Evolutionary conservation across 2,113 vertebrate species (phyloP).

Genomic region (Ovibos moschatus): DNA sequence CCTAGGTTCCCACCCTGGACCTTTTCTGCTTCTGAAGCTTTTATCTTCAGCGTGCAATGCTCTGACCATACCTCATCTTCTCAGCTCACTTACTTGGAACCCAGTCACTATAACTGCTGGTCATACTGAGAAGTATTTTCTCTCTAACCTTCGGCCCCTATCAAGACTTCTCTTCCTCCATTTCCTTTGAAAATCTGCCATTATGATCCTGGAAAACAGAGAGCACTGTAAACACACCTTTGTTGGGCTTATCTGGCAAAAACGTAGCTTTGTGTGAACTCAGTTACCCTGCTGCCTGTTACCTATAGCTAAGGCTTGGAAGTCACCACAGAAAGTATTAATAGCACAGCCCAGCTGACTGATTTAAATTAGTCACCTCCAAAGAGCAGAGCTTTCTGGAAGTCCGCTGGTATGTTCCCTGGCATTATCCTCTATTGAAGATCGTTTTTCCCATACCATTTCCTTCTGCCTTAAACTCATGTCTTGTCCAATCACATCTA

Average conservation of each 20-base stretch:
- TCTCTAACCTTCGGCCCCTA: background rate
- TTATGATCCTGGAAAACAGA: background rate
- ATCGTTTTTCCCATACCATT: background rate
- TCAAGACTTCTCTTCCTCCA: background rate
- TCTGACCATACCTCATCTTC: background rate
- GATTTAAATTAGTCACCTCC: background rate
- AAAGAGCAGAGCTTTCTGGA: background rate
- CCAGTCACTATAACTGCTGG: background rate
- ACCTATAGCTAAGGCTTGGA: background rate
- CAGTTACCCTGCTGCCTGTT: background rate
- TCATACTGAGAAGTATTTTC: background rate
- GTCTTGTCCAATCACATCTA: background rate
- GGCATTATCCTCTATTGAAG: background rate
- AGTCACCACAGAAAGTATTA: background rate
- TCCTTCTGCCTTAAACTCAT: background rate
- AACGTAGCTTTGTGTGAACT: background rate
- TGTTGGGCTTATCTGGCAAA: background rate
- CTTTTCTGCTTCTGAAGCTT: background rate
- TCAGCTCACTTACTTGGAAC: background rate
- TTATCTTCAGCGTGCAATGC: background rate
- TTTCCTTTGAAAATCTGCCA: background rate
- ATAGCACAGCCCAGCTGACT: background rate
- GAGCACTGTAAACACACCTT: rapidly evolving
- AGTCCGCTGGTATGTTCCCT: background rate
- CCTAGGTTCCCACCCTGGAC: background rate